Percentiles rank a stretch among this genome's conserved stretches.
phyloP scores from a whole-genome alignment of 2,888 invertebrate genomes.

The Linyphia triangularis region DNA sequence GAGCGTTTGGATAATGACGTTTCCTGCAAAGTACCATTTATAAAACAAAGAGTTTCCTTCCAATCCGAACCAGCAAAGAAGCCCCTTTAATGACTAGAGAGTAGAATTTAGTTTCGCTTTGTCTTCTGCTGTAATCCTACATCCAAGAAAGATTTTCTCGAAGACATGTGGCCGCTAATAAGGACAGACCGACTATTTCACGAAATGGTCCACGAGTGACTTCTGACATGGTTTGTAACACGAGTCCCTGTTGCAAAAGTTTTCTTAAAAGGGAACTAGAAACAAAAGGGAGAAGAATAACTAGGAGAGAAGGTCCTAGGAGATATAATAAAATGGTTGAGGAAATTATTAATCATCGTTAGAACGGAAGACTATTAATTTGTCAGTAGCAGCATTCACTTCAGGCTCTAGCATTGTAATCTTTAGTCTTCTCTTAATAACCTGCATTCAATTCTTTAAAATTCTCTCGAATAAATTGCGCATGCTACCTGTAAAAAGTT shows the following conservation, averaged over 20 bases:
- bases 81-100: conserved; percentile 56
- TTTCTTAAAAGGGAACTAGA: conserved; percentile 32
- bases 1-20: conserved; percentile 55
- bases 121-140: conserved; percentile 64
- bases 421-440: conserved; percentile 29
- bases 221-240: conserved; percentile 45
- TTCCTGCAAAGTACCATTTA: conserved; percentile 56
- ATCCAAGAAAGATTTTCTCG: neutral
- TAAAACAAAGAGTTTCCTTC: conserved; percentile 59
- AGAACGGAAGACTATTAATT: conserved; percentile 26
- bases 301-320: conserved; percentile 8
- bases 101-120: conserved; percentile 62
- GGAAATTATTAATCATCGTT: conserved; percentile 56
- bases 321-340: conserved; percentile 24
- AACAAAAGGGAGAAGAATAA: conserved; percentile 36
- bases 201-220: conserved; percentile 22
- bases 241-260: conserved; percentile 53
- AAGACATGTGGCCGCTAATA: conserved; percentile 50
- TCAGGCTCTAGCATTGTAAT: conserved; percentile 15
- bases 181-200: conserved; percentile 42
- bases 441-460: conserved; percentile 16
- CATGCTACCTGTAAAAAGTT: conserved; percentile 28
- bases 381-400: conserved; percentile 26
- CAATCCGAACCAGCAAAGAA: conserved; percentile 51
- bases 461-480: conserved; percentile 1